These are phyloP conservation scores for Channallabes apus DNA, from an alignment of 2,797 vertebrate genomes.

Conservation along the genomic window DNA sequence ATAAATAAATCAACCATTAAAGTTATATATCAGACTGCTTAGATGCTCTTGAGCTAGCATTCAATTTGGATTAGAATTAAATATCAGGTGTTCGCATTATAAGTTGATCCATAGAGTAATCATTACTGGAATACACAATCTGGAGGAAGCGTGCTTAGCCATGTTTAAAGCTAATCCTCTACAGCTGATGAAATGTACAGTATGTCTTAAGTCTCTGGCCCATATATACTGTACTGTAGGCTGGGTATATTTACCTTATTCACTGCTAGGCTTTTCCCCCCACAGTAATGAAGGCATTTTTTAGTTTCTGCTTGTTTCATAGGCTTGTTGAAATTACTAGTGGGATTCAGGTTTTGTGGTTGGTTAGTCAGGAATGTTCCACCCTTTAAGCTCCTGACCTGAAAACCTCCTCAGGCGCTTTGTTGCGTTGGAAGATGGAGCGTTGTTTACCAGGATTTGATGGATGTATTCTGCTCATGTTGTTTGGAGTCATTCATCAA, in stretches of 20 bases:
- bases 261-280: not conserved
- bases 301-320: not conserved
- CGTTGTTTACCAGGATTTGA: not conserved
- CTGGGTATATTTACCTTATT: not conserved
- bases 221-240: not conserved
- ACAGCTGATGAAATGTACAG: not conserved
- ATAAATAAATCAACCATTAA: not conserved
- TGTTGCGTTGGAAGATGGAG: not conserved
- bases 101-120: not conserved
- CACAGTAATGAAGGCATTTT: not conserved
- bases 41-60: not conserved
- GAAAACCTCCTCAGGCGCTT: not conserved
- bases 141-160: not conserved
- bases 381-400: not conserved
- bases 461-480: not conserved
- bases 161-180: not conserved
- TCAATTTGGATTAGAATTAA: not conserved
- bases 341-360: constrained; percentile 9
- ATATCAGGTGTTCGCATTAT: not conserved
- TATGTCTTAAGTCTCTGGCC: not conserved
- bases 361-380: not conserved
- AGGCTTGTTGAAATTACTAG: not conserved
- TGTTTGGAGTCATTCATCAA: constrained; percentile 14
- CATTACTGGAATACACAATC: not conserved
- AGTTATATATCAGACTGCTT: not conserved